Evolutionary conservation across 37 sponge, comb jelly and placozoan species (phyloP).

Genomic region (Aplysina aerophoba): DNA sequence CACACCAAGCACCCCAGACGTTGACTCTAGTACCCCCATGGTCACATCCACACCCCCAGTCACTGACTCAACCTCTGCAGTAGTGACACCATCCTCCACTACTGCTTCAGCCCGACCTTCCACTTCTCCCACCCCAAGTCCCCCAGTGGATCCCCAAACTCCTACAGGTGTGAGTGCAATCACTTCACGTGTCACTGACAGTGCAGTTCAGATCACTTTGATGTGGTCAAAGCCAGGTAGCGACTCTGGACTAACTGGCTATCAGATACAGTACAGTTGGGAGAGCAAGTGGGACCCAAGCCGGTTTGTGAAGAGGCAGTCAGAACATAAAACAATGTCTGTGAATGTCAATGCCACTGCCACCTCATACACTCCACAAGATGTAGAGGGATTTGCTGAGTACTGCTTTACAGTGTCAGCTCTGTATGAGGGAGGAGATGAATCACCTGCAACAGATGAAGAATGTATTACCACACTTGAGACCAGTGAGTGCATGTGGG

Average conservation of each 20-base stretch:
- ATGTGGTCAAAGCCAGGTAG: no score
- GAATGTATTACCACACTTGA: background rate
- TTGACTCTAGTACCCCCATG: background rate
- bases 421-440: no score
- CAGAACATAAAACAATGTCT: no score
- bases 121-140: background rate
- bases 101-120: background rate
- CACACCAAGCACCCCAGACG: background rate
- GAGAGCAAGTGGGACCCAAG: no score
- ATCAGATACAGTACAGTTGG: no score
- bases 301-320: no score
- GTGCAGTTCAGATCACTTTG: no score
- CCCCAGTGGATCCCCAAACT: no score
- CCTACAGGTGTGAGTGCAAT: no score
- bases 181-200: no score
- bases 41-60: background rate
- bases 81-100: background rate
- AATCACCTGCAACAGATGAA: background rate
- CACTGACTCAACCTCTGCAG: background rate
- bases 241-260: no score
- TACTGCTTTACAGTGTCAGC: background rate
- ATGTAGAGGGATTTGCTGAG: slow-evolving; percentile 1
- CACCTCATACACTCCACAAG: background rate
- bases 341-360: no score
- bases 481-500: background rate